Percentiles rank a stretch among this genome's conserved stretches.
These are phyloP conservation scores for Littorina saxatilis DNA, from an alignment of 1,140 invertebrate genomes.

Conservation along the genomic window DNA sequence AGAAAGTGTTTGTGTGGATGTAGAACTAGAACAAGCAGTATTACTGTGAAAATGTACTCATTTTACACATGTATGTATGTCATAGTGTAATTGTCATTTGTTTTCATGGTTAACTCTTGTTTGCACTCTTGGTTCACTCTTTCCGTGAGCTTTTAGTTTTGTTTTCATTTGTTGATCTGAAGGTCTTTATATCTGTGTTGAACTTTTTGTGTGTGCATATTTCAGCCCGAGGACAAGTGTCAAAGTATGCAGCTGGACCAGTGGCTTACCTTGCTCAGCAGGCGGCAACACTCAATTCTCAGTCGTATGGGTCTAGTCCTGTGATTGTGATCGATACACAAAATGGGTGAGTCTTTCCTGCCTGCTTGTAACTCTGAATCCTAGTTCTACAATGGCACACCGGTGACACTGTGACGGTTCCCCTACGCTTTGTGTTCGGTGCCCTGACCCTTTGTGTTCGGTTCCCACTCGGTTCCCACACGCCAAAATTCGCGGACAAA, in stretches of 20 bases:
- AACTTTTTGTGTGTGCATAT: not conserved
- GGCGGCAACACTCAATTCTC: constrained; percentile 49
- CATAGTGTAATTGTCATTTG: not conserved
- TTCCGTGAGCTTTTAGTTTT: not conserved
- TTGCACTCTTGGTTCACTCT: not conserved
- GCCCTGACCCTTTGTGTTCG: not conserved
- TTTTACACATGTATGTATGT: not conserved
- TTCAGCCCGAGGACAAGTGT: constrained; percentile 48
- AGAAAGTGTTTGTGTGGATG: too few relatives aligned
- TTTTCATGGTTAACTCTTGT: not conserved
- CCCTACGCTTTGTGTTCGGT: not conserved
- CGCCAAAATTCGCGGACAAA: not conserved
- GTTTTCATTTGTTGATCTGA: not conserved
- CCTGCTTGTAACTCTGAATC: not conserved
- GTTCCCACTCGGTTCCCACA: not conserved
- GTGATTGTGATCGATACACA: constrained; percentile 61
- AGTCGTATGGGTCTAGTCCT: constrained; percentile 41
- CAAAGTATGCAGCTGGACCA: constrained; percentile 45
- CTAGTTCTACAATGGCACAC: too few relatives aligned
- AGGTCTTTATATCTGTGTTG: not conserved
- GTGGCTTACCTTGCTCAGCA: constrained; percentile 54
- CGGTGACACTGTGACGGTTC: too few relatives aligned
- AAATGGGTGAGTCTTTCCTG: constrained; percentile 47
- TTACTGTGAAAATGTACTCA: not conserved
- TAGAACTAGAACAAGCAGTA: too few relatives aligned